Evolutionary conservation across 2,797 vertebrate species (phyloP).

Genomic region (Bufotes viridis): DNA sequence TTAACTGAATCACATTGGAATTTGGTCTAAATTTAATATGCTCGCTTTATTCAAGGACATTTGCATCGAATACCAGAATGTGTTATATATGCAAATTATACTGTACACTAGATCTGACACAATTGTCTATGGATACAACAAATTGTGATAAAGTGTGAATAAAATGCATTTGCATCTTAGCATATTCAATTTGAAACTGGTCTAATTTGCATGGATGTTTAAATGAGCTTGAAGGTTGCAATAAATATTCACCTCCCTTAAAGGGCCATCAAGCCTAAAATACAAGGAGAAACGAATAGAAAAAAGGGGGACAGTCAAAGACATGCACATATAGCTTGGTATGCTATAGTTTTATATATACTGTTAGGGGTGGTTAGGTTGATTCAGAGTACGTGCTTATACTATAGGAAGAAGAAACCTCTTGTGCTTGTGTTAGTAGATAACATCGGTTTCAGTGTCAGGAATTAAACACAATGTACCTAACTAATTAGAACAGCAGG

Average conservation of each 20-base stretch:
- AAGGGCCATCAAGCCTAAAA: neutral
- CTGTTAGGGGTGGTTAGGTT: neutral
- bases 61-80: constrained; percentile 36
- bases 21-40: constrained; percentile 5
- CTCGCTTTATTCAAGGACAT: constrained; percentile 22
- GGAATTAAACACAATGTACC: too few species aligned
- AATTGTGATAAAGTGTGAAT: constrained; percentile 52
- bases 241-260: constrained; percentile 29
- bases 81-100: constrained; percentile 46
- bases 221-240: constrained; percentile 58
- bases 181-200: constrained; percentile 6
- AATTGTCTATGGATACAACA: constrained; percentile 50
- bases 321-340: neutral
- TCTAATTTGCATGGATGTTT: constrained; percentile 29
- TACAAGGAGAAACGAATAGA: neutral
- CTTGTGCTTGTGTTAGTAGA: neutral
- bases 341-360: neutral
- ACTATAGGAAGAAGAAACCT: neutral
- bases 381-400: neutral
- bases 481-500: neutral
- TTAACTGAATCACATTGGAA: constrained; percentile 19
- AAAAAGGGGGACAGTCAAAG: neutral
- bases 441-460: neutral
- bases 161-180: constrained; percentile 44
- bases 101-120: constrained; percentile 43